These are phyloP conservation scores for Epinephelus coioides DNA, from an alignment of 2,797 vertebrate species.

Conservation along the genomic window DNA sequence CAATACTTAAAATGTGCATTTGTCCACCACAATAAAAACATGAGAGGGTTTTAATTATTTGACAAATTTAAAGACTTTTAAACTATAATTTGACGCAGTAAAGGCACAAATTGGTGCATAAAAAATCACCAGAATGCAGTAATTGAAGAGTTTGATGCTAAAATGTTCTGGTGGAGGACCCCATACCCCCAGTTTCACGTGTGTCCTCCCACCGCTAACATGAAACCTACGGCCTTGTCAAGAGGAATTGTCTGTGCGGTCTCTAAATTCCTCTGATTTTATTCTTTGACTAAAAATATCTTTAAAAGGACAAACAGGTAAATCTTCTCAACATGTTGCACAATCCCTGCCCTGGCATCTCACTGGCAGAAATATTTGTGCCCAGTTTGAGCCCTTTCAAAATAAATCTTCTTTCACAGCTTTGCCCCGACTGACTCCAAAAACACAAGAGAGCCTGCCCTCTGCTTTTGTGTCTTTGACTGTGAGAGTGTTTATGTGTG, in stretches of 20 bases:
- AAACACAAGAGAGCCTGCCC: conserved; percentile 28
- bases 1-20: too few species aligned
- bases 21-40: too few species aligned
- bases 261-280: conserved; percentile 6
- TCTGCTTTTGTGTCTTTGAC: conserved; percentile 42
- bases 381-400: conserved; percentile 21
- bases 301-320: conserved; percentile 19
- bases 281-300: conserved; percentile 31
- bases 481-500: conserved; percentile 27
- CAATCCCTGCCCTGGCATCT: conserved; percentile 19
- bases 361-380: conserved; percentile 17
- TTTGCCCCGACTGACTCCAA: background rate
- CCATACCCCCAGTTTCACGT: too few species aligned
- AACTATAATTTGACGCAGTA: too few species aligned
- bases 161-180: too few species aligned
- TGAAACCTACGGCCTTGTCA: rapidly evolving
- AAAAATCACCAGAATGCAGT: too few species aligned
- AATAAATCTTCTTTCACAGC: conserved; percentile 51
- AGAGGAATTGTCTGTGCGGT: background rate
- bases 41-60: too few species aligned
- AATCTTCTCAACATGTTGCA: conserved; percentile 1
- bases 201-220: too few species aligned
- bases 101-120: too few species aligned
- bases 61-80: too few species aligned
- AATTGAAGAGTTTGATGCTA: too few species aligned